Evolutionary conservation across 2,113 vertebrate species (phyloP), one percentile per base, ranked within the genome.

Genomic region (Noctilio leporinus): DNA sequence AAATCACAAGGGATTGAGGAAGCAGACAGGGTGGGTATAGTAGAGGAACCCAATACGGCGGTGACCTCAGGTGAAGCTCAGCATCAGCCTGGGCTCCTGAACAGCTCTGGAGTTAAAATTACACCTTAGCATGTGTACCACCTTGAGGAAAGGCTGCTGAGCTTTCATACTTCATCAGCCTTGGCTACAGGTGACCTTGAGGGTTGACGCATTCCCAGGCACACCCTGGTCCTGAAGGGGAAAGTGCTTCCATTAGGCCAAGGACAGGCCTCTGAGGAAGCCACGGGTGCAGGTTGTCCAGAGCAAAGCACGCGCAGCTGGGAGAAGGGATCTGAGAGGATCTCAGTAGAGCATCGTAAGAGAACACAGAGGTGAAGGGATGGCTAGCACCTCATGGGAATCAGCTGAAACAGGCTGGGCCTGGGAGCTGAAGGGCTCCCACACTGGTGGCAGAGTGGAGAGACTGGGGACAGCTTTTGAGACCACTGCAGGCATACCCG

Each of bases 51-150:
- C 30, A 70, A 35, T 15, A 45, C 17, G 64, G 7, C 24, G 7
- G 4, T 2, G 4, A 24, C 35, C 45, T 59, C 7, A 0, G 38
- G 24, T 20, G 43, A 51, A 35, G 43, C 3, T 45, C 1, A 0
- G 10, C 12, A 7, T 53, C 38, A 35, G 33, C 47, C 20, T 4
- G 8, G 40, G 6, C 17, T 22, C 1, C 43, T n/a, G 19, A 72
- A 43, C 28, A 57, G 10, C 75, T 73, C 64, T 30, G 40, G 40
- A 45, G 38, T 40, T 64, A 70, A 87, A 69, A 59, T 40, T 53
- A n/a, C 5, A 28, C 45, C 33, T 82, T 4, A 26, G 72, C 40
- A 9, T 47, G 20, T 7, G 7, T 35, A 22, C 30, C 62, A 33
- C 49, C 16, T 62, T 30, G 30, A 47, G 8, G 3, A n/a, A 65